These are phyloP conservation scores for Argyresthia goedartella DNA, from an alignment of 2,888 invertebrate genomes.

Conservation along the genomic window DNA sequence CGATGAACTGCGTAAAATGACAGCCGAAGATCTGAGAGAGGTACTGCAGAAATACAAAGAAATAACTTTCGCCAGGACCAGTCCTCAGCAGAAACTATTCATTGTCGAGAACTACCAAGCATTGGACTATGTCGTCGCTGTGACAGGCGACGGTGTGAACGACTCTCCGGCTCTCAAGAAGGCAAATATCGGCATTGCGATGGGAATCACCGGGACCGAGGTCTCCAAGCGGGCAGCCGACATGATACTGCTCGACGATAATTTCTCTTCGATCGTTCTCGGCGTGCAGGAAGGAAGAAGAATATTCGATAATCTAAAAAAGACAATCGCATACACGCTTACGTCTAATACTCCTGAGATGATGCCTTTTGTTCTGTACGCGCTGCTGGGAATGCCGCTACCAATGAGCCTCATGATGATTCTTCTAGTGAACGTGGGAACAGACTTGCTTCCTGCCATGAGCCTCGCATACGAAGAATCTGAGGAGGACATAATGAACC, in stretches of 20 bases:
- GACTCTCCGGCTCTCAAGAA: conserved; percentile 89
- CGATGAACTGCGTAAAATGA: conserved; percentile 72
- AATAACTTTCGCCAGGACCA: conserved; percentile 81
- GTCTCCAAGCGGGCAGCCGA: conserved; percentile 91
- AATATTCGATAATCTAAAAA: conserved; percentile 89
- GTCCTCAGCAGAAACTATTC: conserved; percentile 76
- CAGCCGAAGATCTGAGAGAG: conserved; percentile 62
- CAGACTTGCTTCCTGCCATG: conserved; percentile 84
- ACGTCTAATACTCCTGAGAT: conserved; percentile 90
- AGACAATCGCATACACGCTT: conserved; percentile 87
- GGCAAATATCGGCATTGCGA: conserved; percentile 86
- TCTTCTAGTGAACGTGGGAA: conserved; percentile 83
- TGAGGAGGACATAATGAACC: conserved; percentile 81
- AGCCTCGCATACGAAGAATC: conserved; percentile 83
- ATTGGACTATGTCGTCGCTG: conserved; percentile 84
- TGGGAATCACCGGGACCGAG: conserved; percentile 84
- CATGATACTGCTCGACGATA: conserved; percentile 91
- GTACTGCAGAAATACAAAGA: conserved; percentile 74
- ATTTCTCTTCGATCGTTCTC: conserved; percentile 89
- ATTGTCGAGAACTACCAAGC: conserved; percentile 86
- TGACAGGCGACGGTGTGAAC: conserved; percentile 91
- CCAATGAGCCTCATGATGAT: conserved; percentile 73
- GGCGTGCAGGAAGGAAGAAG: conserved; percentile 86
- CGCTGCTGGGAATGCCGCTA: conserved; percentile 79
- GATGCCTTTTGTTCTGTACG: conserved; percentile 83